These are phyloP conservation scores for Acheta domesticus DNA, from an alignment of 2,888 invertebrate genomes.

Conservation along the genomic window DNA sequence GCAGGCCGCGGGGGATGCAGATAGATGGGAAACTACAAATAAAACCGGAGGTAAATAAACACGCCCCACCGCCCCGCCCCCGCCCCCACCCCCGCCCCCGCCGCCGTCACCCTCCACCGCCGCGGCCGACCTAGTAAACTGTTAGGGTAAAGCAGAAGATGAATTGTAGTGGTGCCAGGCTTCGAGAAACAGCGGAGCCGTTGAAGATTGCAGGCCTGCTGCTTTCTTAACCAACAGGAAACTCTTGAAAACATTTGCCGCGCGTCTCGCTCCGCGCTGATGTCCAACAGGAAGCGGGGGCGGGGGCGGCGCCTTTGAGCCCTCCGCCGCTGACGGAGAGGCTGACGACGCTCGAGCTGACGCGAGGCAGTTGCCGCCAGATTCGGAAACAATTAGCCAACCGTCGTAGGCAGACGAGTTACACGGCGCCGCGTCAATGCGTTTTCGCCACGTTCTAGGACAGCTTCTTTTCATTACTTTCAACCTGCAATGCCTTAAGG, in stretches of 20 bases:
- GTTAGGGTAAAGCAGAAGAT: background rate
- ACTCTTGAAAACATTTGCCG: background rate
- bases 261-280: too few relatives aligned
- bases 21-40: constrained; percentile 4
- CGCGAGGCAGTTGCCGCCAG: too few relatives aligned
- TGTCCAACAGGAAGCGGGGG: too few relatives aligned
- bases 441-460: too few relatives aligned
- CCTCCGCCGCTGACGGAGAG: too few relatives aligned
- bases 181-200: background rate
- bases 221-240: background rate
- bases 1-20: background rate
- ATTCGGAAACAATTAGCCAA: too few relatives aligned
- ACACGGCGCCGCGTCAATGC: too few relatives aligned
- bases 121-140: background rate
- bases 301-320: too few relatives aligned
- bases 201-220: background rate
- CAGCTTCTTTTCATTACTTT: too few relatives aligned
- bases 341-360: too few relatives aligned
- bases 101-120: background rate
- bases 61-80: background rate
- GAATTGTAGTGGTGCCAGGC: background rate
- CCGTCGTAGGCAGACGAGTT: too few relatives aligned
- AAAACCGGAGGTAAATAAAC: constrained; percentile 18
- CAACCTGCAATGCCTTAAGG: too few relatives aligned
- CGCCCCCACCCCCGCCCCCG: background rate